Conservation (phyloP, 2,797 vertebrate species). For the Enteromius argenteus region DNA sequence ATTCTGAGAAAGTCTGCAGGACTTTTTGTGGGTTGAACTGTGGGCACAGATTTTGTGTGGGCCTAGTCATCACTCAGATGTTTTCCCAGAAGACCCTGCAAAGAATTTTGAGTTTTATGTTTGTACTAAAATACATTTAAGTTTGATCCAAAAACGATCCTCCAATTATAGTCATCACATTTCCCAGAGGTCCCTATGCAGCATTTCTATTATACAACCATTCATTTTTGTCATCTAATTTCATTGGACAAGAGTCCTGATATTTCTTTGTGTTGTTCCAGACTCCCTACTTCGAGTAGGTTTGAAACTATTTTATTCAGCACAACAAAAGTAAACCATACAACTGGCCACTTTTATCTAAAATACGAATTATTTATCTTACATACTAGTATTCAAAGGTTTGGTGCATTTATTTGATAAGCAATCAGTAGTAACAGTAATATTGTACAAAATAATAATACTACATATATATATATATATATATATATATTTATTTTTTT, state of each 20-base stretch:
- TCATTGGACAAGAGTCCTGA: not conserved
- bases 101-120: conserved; percentile 10
- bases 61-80: not conserved
- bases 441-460: not conserved
- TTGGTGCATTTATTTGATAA: not conserved
- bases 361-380: not conserved
- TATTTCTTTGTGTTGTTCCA: not conserved
- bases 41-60: not conserved
- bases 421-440: not conserved
- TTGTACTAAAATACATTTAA: conserved; percentile 10
- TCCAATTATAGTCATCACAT: not conserved
- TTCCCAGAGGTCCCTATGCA: not conserved
- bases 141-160: not conserved
- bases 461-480: too few relatives aligned
- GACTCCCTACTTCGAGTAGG: not conserved
- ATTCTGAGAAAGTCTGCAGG: not conserved
- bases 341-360: conserved; percentile 1
- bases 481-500: too few relatives aligned
- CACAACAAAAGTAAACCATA: not conserved
- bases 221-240: not conserved
- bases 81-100: not conserved
- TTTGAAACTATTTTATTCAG: not conserved
- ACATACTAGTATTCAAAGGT: not conserved
- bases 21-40: not conserved
- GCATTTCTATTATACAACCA: not conserved